Conservation (phyloP, 2,888 invertebrate genomes). For the Lasioglossum calceatum region DNA sequence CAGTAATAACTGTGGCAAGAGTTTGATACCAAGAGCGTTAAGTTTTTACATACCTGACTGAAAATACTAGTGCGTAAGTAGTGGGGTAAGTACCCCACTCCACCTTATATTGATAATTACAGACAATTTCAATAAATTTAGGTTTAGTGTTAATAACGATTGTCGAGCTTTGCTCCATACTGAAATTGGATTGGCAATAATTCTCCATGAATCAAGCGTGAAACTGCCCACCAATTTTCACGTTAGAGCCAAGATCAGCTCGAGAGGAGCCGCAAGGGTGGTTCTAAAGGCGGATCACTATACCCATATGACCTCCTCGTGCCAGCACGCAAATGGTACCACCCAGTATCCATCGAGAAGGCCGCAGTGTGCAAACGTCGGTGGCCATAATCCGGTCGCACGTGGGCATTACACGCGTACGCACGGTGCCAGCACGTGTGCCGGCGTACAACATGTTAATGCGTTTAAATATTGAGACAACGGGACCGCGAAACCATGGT, state of each 20-base stretch:
- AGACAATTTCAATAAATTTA: too few relatives aligned
- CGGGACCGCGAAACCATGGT: not conserved
- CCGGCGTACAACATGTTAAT: constrained; percentile 38
- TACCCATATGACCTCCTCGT: not conserved
- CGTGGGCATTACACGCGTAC: constrained; percentile 37
- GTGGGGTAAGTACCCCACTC: too few relatives aligned
- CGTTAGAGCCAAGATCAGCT: not conserved
- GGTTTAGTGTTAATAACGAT: too few relatives aligned
- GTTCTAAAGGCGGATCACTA: not conserved
- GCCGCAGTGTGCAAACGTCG: constrained; percentile 29
- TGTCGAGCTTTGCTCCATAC: not conserved
- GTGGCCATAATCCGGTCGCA: constrained; percentile 44
- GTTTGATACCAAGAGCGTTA: too few relatives aligned
- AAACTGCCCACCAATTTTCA: not conserved
- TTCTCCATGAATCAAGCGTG: not conserved
- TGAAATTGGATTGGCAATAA: not conserved
- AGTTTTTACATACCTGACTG: too few relatives aligned
- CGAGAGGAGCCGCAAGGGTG: not conserved
- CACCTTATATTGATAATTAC: too few relatives aligned
- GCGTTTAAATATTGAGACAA: constrained; percentile 40
- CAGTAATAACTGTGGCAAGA: too few relatives aligned
- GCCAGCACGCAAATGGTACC: not conserved
- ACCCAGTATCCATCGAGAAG: not conserved
- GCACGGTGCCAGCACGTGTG: constrained; percentile 37
- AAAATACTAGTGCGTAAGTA: too few relatives aligned